Base-by-base conservation (phyloP, 2,888 invertebrate species). In the Digitonthophagus gazella region DNA sequence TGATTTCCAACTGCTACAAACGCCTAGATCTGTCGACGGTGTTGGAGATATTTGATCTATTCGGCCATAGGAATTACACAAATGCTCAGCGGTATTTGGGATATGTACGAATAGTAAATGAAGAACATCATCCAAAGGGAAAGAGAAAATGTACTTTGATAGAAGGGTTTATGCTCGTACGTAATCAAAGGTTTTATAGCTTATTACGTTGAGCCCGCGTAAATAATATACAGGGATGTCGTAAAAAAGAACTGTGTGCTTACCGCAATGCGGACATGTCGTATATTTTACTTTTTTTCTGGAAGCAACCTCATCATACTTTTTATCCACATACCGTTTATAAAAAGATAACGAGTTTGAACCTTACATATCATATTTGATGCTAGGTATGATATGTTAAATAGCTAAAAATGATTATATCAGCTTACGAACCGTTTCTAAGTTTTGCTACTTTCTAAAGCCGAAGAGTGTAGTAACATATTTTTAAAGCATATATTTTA, bases 11-110 rank as follows among this genome's bases (percentile, higher is more conserved):
- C 22, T 4, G 3, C 3, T 4, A 22, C 22, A 44, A 44, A 44
- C 28, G 28, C 28, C 11, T 44, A 11, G 3, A 44, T 44, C 28
- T 44, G 28, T 44, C 28, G 28, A 3, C 28, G 28, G 28, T n/a
- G n/a, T n/a, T n/a, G n/a, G n/a, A n/a, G n/a, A 44, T 8, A 44
- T 44, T 58, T 58, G 58, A 58, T 19, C 11, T 15, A 58, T 58
- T 58, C 4, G n/a, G 18, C 15, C 18, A 58, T 2, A n/a, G 58
- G 58, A 58, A n/a, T 58, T 58, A 19, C 18, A 58, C 1, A 19
- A 20, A 18, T 11, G 14, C n/a, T 15, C n/a, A 44, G 6, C 11
- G 28, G 6, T 5, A 44, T 44, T 44, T 8, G 11, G 1, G 11
- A 44, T 8, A 44, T 44, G 5, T 15, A 56, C 15, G 14, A n/a